These are phyloP conservation scores for Diplazon laetatorius DNA, from an alignment of 2,888 invertebrate genomes.

Conservation along the genomic window DNA sequence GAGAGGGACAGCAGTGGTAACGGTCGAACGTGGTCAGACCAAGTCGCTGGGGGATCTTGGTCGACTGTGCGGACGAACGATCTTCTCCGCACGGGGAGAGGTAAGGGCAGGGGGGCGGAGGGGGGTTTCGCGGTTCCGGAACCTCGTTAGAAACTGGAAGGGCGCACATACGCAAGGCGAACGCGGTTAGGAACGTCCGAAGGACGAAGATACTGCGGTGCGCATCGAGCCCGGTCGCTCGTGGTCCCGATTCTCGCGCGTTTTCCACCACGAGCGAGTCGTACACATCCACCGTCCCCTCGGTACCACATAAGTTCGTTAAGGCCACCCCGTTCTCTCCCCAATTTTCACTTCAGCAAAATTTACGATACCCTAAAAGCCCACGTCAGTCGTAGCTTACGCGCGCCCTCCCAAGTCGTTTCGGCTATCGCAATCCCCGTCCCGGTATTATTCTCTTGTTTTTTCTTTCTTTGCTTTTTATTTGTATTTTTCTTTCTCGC, in stretches of 20 bases:
- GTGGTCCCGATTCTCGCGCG: slow-evolving; percentile 30
- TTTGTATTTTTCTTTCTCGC: slow-evolving; percentile 39
- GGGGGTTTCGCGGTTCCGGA: slow-evolving; percentile 67
- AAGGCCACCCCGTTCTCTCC: slow-evolving; percentile 72
- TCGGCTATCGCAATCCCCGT: slow-evolving; percentile 64
- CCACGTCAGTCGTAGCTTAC: slow-evolving; percentile 68
- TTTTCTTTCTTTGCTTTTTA: slow-evolving; percentile 58
- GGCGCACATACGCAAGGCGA: slow-evolving; percentile 39
- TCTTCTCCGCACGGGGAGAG: slow-evolving; percentile 41
- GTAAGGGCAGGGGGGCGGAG: too few relatives aligned
- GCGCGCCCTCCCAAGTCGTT: slow-evolving; percentile 50
- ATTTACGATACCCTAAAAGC: slow-evolving; percentile 79
- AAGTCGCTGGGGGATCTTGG: slow-evolving; percentile 44
- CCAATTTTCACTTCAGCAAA: slow-evolving; percentile 79
- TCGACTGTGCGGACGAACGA: slow-evolving; percentile 41
- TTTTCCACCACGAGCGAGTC: slow-evolving; percentile 37
- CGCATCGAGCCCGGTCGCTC: slow-evolving; percentile 43
- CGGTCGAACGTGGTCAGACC: slow-evolving; percentile 58
- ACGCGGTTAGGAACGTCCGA: slow-evolving; percentile 38
- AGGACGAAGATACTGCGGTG: slow-evolving; percentile 58
- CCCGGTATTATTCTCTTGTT: too few relatives aligned
- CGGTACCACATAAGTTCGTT: slow-evolving; percentile 78
- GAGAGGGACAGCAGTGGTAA: slow-evolving; percentile 58
- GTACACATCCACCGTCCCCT: slow-evolving; percentile 29
- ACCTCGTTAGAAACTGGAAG: slow-evolving; percentile 68